Percentiles rank a stretch among this genome's conserved stretches.
Conservation (phyloP, 2,888 invertebrate species). For the Drosophila rellima region DNA sequence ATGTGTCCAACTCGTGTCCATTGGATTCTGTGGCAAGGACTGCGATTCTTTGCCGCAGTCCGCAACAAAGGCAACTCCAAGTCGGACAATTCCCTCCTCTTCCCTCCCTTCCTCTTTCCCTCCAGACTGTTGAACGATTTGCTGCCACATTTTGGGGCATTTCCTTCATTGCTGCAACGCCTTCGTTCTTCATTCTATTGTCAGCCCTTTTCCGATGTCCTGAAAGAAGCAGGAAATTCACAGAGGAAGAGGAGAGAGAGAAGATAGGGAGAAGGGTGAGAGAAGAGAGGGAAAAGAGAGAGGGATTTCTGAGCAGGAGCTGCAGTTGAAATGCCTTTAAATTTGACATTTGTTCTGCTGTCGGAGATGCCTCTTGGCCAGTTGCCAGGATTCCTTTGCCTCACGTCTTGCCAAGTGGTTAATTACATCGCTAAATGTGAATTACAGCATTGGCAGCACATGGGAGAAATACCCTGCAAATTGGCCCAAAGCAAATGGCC, state of each 20-base stretch:
- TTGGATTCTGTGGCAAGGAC: constrained; percentile 19
- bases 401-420: constrained; percentile 63
- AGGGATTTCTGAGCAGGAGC: neutral
- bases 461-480: constrained; percentile 39
- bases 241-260: neutral
- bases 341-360: constrained; percentile 23
- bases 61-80: constrained; percentile 39
- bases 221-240: constrained; percentile 14
- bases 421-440: constrained; percentile 75
- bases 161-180: constrained; percentile 43
- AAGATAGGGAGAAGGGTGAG: neutral
- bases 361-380: constrained; percentile 28
- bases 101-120: constrained; percentile 6
- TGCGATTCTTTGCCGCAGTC: constrained; percentile 43
- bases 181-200: constrained; percentile 29
- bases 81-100: constrained; percentile 20
- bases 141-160: constrained; percentile 58
- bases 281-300: too few relatives aligned
- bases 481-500: constrained; percentile 18
- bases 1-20: constrained; percentile 22
- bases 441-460: constrained; percentile 45
- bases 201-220: constrained; percentile 33
- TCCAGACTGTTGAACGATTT: constrained; percentile 44
- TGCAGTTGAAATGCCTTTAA: constrained; percentile 54
- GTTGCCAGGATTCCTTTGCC: constrained; percentile 34